phyloP scores from a whole-genome alignment of 64 coral and sea anemone species.

The Hydrozoanthus tunicans region DNA sequence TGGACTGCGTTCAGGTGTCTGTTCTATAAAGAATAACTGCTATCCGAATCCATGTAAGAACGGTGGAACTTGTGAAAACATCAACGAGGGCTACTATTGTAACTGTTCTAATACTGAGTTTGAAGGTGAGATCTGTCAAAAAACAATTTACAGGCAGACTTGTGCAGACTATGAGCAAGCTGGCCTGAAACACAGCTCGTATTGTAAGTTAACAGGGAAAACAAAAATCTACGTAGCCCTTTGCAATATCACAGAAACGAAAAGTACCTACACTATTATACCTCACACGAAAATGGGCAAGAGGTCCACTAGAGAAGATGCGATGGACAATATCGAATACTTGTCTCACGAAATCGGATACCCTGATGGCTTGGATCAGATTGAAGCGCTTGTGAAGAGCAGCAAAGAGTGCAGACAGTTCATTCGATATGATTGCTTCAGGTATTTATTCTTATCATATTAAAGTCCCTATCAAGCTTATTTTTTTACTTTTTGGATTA shows the following conservation, averaged over 20 bases:
- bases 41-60: conserved; percentile 78
- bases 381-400: conserved; percentile 40
- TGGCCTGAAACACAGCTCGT: conserved; percentile 52
- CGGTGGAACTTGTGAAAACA: conserved; percentile 59
- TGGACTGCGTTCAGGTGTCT: conserved; percentile 28
- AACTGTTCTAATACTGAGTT: conserved; percentile 74
- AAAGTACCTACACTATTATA: conserved; percentile 54
- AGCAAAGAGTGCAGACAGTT: conserved; percentile 72
- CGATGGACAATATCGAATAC: neutral
- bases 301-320: neutral
- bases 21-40: conserved; percentile 60
- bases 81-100: conserved; percentile 56
- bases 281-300: conserved; percentile 21
- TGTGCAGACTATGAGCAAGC: conserved; percentile 74
- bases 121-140: conserved; percentile 71
- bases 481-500: too few relatives aligned
- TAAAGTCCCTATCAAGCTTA: too few relatives aligned
- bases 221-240: conserved; percentile 41
- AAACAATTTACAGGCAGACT: conserved; percentile 66
- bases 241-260: conserved; percentile 58
- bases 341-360: conserved; percentile 34
- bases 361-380: conserved; percentile 49
- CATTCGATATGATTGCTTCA: conserved; percentile 67
- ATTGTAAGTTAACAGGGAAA: conserved; percentile 39
- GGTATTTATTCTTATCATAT: neutral